phyloP scores from a whole-genome alignment of 2,797 vertebrate genomes.

The Notolabrus celidotus region DNA sequence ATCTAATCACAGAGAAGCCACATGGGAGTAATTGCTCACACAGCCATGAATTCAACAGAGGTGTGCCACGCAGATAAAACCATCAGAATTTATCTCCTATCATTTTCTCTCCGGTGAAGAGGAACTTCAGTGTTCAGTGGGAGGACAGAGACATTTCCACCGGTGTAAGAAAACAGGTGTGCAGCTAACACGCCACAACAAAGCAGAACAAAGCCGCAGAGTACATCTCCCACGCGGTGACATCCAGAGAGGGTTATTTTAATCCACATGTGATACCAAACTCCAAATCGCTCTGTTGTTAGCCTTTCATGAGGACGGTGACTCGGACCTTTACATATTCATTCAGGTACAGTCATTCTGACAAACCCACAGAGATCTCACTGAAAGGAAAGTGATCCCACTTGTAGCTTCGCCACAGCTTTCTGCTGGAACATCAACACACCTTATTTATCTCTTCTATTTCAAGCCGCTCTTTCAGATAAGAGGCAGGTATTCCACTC shows the following conservation, averaged over 20 bases:
- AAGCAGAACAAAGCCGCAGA: constrained; percentile 37
- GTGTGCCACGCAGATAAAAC: constrained; percentile 35
- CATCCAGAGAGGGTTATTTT: constrained; percentile 25
- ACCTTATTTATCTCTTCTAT: not conserved
- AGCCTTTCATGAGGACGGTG: constrained; percentile 9
- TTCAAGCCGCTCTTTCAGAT: not conserved
- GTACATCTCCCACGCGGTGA: constrained; percentile 40
- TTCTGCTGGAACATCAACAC: not conserved
- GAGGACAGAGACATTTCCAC: constrained; percentile 39
- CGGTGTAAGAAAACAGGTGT: constrained; percentile 18
- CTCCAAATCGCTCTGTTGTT: constrained; percentile 9
- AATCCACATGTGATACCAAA: constrained; percentile 19
- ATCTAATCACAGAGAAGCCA: constrained; percentile 42
- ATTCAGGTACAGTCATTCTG: too few relatives aligned
- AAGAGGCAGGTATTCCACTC: not conserved
- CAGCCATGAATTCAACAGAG: constrained; percentile 39
- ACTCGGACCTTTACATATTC: constrained; percentile 5
- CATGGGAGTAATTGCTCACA: constrained; percentile 53
- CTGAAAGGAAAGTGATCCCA: constrained; percentile 3
- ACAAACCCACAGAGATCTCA: not conserved
- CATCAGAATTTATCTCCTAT: constrained; percentile 19
- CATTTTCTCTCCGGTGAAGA: constrained; percentile 31
- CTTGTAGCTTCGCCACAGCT: constrained; percentile 2
- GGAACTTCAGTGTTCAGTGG: constrained; percentile 46
- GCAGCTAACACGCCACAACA: constrained; percentile 18